phyloP scores from a whole-genome alignment of 2,113 vertebrate genomes.

The Colius striatus region DNA sequence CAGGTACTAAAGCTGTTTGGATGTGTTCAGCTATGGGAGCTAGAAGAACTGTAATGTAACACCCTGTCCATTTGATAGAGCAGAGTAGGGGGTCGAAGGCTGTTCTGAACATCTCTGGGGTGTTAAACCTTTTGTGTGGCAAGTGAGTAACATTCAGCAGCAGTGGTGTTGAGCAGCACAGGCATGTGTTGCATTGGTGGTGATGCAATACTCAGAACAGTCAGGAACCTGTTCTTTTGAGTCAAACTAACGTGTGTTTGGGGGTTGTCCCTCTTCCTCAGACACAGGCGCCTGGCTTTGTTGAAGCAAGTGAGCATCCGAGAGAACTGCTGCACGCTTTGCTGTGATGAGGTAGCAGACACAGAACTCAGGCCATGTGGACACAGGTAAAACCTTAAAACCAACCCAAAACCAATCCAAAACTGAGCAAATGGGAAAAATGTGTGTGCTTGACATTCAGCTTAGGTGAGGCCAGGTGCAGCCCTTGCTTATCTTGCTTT shows the following conservation, averaged over 20 bases:
- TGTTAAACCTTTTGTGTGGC: neutral
- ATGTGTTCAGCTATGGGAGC: neutral
- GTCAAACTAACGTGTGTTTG: neutral
- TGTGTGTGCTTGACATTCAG: neutral
- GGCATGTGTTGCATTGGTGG: neutral
- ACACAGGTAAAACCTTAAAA: conserved; percentile 84
- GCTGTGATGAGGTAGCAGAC: conserved; percentile 96
- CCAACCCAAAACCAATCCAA: neutral
- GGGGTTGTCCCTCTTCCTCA: conserved; percentile 14
- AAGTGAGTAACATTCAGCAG: neutral
- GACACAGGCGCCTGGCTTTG: conserved; percentile 94
- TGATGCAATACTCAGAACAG: neutral
- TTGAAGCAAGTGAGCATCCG: conserved; percentile 97
- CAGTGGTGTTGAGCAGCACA: neutral
- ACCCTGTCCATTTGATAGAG: neutral
- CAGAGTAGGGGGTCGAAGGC: neutral
- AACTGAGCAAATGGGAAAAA: neutral
- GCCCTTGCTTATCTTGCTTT: neutral
- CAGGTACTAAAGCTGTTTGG: neutral
- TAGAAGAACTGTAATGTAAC: neutral
- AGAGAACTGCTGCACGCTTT: conserved; percentile 98
- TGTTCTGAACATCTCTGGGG: neutral
- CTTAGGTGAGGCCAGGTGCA: neutral
- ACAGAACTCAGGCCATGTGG: conserved; percentile 95
- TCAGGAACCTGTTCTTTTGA: neutral